These are phyloP conservation scores for Athene cunicularia DNA, from an alignment of 2,113 vertebrate genomes.

Conservation along the genomic window DNA sequence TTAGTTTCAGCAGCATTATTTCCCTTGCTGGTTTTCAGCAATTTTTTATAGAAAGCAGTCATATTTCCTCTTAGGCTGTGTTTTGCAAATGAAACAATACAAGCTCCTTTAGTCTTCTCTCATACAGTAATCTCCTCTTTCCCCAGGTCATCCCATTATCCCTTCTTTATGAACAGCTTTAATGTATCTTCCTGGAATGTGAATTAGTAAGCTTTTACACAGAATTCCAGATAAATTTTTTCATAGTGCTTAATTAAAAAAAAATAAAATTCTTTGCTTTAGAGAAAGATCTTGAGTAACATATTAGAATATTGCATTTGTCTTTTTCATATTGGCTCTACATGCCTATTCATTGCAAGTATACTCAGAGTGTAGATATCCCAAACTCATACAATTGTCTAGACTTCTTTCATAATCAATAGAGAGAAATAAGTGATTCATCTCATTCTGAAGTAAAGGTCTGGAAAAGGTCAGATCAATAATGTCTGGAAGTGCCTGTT, in stretches of 20 bases:
- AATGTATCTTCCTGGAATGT: background rate
- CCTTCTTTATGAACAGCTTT: background rate
- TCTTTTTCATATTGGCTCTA: background rate
- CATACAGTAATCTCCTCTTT: background rate
- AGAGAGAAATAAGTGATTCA: background rate
- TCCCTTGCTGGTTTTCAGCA: background rate
- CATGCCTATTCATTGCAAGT: background rate
- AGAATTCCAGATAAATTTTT: background rate
- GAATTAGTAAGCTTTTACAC: background rate
- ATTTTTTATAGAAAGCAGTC: background rate
- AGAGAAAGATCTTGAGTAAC: background rate
- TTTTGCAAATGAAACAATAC: background rate
- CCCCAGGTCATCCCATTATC: background rate
- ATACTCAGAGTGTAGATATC: background rate
- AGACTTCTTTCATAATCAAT: background rate
- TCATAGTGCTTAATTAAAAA: background rate
- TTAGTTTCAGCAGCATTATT: background rate
- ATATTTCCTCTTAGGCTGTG: background rate
- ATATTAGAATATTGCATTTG: background rate
- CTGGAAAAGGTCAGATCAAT: slow-evolving; percentile 41
- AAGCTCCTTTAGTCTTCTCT: background rate
- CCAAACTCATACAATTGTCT: background rate
- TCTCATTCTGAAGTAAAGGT: background rate
- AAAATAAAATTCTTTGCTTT: background rate
- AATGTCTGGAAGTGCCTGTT: slow-evolving; percentile 11